Base-by-base conservation (phyloP, 1,140 invertebrate species). In the Muscidifurax raptorellus region DNA sequence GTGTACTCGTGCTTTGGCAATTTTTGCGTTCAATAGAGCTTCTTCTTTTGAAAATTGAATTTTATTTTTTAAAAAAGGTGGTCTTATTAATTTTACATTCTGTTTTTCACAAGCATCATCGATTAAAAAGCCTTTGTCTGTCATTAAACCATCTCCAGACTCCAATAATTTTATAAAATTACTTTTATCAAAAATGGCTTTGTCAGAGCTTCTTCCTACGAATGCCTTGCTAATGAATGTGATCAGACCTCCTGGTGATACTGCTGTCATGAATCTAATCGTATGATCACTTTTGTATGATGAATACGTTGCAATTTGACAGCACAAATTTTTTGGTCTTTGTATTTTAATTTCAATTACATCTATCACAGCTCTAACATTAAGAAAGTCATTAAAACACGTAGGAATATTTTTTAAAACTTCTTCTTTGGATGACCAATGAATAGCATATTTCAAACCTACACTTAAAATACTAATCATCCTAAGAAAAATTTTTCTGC, bases 251-350 rank as follows among this genome's bases (percentile, higher is more conserved):
- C 40, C 82, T 27, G 84, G 91, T 30, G 88, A 84, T 32, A 92
- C 87, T 10, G 88, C 88, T 30, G 90, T 87, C 74, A 92, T 85
- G 71, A 87, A 87, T 86, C 92, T 93, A 10, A 88, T 81, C 12
- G 90, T 92, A 64, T 87, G 84, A 27, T 66, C n/a, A 59, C 71
- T 59, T 88, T 92, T 85, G 52, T 87, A 92, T n/a, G 80, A 27
- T 15, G 90, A 91, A 85, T 90, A 90, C 18, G 79, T 59, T 71
- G 18, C 6, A 7, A 86, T 28, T 67, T 78, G 44, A 76, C 87
- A 88, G 15, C 69, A 82, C 22, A n/a, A n/a, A n/a, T 76, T 81
- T 66, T 86, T 88, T 40, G 87, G 80, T 71, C 67, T 74, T 82
- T 88, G 80, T n/a, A 88, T 85, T 47, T 15, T 7, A 64, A 87